These are phyloP conservation scores for Eurystomus glaucurus DNA, from an alignment of 2,797 vertebrate genomes.

Conservation along the genomic window DNA sequence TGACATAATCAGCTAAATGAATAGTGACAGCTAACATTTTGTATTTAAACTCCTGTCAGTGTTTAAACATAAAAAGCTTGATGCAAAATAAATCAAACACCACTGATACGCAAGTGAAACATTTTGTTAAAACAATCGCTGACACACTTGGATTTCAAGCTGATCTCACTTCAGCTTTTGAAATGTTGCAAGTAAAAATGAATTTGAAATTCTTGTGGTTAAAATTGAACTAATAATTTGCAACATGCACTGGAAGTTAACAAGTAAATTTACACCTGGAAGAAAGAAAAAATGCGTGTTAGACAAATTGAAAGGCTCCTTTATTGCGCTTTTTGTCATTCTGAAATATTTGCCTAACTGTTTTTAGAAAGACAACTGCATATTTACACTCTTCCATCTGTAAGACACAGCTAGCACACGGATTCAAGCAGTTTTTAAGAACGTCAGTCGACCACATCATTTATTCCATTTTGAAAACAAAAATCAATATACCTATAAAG, in stretches of 20 bases:
- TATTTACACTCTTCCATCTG: conserved; percentile 72
- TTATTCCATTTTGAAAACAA: conserved; percentile 93
- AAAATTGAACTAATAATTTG: conserved; percentile 72
- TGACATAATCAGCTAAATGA: conserved; percentile 86
- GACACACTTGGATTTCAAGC: conserved; percentile 76
- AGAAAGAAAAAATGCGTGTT: conserved; percentile 42
- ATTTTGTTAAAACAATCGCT: conserved; percentile 81
- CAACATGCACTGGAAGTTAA: conserved; percentile 43
- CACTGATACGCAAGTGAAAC: conserved; percentile 82
- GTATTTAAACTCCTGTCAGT: conserved; percentile 87
- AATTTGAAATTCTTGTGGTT: conserved; percentile 70
- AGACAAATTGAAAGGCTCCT: conserved; percentile 51
- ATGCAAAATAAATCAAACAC: conserved; percentile 87
- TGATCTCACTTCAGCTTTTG: conserved; percentile 70
- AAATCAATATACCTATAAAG: conserved; percentile 96
- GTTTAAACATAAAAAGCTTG: conserved; percentile 86
- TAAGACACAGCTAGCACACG: conserved; percentile 59
- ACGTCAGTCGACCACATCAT: conserved; percentile 87
- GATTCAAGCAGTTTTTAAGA: conserved; percentile 86
- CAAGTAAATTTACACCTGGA: conserved; percentile 55
- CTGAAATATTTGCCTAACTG: conserved; percentile 76
- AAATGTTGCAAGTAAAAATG: conserved; percentile 72
- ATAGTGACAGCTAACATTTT: conserved; percentile 87
- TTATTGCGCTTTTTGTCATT: conserved; percentile 59
- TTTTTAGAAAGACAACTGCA: conserved; percentile 76